Base-by-base conservation (phyloP, 1,140 invertebrate species). In the Brachionus plicatilis region DNA sequence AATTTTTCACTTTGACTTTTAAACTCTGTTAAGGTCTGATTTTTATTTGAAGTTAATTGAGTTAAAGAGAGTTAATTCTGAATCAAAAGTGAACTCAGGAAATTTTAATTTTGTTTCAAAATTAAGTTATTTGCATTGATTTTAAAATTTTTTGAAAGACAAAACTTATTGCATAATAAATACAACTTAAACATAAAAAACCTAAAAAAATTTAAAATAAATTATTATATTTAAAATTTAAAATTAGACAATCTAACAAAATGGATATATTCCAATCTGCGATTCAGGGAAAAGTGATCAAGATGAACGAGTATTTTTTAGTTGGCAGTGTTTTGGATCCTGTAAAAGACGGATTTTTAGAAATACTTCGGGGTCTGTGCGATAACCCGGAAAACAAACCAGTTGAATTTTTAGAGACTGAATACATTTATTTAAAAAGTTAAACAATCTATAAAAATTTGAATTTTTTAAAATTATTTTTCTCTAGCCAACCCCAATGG, bases 241-340 rank as follows among this genome's bases (percentile, higher is more conserved):
- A 65, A 65, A 65, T 27, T 27, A 65, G 14, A 56, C 1, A 56
- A 56, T 56, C 33, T 7, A 37, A 37, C 33, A 65, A 56, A 82
- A 82, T 82, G 79, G 79, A 82, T 29, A 11, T 68, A 27, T 82
- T 65, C 37, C 79, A 82, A n/a, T 68, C 65, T 5, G 79, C 79
- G 8, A 14, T 82, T 3, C 79, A 82, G 11, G 79, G 79, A 60
- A 82, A 82, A 24, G 53, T 47, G 7, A 68, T 82, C 9, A 43
- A 45, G 12, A 82, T 82, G 79, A 45, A 82, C 79, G 79, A 82
- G 60, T 82, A 82, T 27, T 82, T 82, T 65, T 45, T 82, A 12
- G 79, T 82, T 20, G 79, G 79, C 3, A 82, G 79, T 47, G 79
- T 82, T 45, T 68, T 82, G 29, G 79, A 82, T 47, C 8, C 50